These are phyloP conservation scores for Saccostrea glomerata DNA, from an alignment of 1,140 invertebrate species.

Conservation along the genomic window DNA sequence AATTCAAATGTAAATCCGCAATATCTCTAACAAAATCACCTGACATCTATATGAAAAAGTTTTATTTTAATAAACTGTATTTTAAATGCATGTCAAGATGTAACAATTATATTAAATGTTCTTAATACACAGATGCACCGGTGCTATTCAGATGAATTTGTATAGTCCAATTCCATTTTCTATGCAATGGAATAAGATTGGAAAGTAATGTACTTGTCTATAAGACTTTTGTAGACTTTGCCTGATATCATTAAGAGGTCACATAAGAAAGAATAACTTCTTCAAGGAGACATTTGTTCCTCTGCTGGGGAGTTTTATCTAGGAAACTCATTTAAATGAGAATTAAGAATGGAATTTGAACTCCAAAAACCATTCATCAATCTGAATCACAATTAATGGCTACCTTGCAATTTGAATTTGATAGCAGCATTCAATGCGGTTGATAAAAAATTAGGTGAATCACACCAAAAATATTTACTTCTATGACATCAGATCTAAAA, in stretches of 20 bases:
- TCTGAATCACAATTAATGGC: not conserved
- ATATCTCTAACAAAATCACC: no score
- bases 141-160: no score
- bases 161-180: no score
- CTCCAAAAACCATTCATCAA: not conserved
- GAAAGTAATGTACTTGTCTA: not conserved
- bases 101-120: no score
- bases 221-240: no score
- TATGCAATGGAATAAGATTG: not conserved
- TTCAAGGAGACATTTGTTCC: not conserved
- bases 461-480: not conserved
- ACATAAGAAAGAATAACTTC: not conserved
- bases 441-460: not conserved
- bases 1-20: no score
- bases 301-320: not conserved
- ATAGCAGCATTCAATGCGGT: not conserved
- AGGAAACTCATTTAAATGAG: constrained; percentile 5
- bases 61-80: no score
- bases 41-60: no score
- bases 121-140: no score
- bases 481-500: not conserved
- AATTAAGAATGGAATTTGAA: not conserved
- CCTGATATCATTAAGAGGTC: not conserved
- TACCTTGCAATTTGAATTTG: not conserved
- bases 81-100: no score